Evolutionary conservation across 1,140 invertebrate genomes (phyloP), one percentile per base, ranked within the genome.

Genomic region (Hypsibius dujardini): DNA sequence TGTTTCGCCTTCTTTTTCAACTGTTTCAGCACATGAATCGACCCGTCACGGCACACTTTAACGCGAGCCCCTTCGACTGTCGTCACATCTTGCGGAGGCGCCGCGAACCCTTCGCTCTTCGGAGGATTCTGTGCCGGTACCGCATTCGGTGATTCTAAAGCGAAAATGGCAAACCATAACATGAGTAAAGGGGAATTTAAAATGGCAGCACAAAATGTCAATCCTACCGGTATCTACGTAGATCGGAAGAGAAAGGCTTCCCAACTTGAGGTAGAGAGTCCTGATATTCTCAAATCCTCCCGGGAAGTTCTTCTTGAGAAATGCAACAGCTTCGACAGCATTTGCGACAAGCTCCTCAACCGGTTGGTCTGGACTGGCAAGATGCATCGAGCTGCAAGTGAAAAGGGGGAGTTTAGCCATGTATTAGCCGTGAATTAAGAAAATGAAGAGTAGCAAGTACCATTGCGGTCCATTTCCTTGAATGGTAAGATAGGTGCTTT

Each of bases 211-310:
- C 28, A 28, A 56, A 56, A 7, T 56, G 7, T 56, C 7, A 56
- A 7, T 15, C 69, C 72, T 74, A 75, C 74, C 72, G 15, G 71
- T 62, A 46, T 72, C 72, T 15, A 74, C 47, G 56, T 71, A 75
- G 2, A 75, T 42, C n/a, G 74, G 74, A 56, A 75, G 69, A 47
- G 71, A 60, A 46, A 71, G 60, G 0, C 46, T n/a, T 1, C 47
- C 71, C 2, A 50, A 42, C 40, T 72, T 71, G 47, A 75, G 28
- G 67, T 46, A 70, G 46, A 75, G 62, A 70, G 72, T 75, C n/a
- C 73, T 70, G 46, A 75, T 50, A 71, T 75, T 75, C 40, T 15
- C 40, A 15, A 70, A 74, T 50, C 72, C 71, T 1, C 73, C 74
- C 2, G 74, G 74, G 45, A 73, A 72, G 47, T 74, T 71, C 46